Percentiles rank a stretch among this genome's conserved stretches.
Evolutionary conservation across 1,140 invertebrate species (phyloP).

Genomic region (Heterodera carotae): DNA sequence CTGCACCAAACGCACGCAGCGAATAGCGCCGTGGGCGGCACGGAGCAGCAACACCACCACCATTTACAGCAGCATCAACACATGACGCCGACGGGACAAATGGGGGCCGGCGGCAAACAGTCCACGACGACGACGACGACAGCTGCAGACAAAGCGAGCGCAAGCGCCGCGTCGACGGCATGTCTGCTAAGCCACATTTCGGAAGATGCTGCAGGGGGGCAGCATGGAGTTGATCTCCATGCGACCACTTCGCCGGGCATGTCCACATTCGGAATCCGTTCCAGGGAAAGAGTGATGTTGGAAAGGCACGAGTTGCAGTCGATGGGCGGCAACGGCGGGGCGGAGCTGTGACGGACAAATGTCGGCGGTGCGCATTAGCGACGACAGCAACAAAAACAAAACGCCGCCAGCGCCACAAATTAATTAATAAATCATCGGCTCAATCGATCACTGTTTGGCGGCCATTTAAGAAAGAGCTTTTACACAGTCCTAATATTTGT

Average conservation of each 20-base stretch:
- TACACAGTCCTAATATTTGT: no score
- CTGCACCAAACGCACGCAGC: not conserved
- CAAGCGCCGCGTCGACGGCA: not conserved
- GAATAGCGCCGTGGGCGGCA: not conserved
- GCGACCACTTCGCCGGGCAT: not conserved
- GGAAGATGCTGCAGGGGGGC: not conserved
- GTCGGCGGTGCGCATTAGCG: not conserved
- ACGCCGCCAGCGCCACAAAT: no score
- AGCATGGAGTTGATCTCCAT: not conserved
- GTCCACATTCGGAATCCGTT: slow-evolving; percentile 15
- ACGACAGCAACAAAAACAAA: no score
- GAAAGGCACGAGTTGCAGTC: slow-evolving; percentile 28
- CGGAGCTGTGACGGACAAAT: not conserved
- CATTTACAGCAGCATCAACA: slow-evolving; percentile 28
- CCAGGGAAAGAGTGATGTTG: slow-evolving; percentile 21
- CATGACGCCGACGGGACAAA: not conserved
- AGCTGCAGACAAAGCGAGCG: not conserved
- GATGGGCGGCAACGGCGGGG: not conserved
- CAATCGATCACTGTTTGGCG: not conserved
- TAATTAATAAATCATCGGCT: no score
- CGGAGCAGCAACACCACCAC: slow-evolving; percentile 18
- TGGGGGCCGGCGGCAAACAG: not conserved
- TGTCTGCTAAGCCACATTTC: slow-evolving; percentile 12
- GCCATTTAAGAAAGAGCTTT: not conserved
- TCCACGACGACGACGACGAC: not conserved